Evolutionary conservation across 2,888 invertebrate species (phyloP).

Genomic region (Sepiola atlantica): DNA sequence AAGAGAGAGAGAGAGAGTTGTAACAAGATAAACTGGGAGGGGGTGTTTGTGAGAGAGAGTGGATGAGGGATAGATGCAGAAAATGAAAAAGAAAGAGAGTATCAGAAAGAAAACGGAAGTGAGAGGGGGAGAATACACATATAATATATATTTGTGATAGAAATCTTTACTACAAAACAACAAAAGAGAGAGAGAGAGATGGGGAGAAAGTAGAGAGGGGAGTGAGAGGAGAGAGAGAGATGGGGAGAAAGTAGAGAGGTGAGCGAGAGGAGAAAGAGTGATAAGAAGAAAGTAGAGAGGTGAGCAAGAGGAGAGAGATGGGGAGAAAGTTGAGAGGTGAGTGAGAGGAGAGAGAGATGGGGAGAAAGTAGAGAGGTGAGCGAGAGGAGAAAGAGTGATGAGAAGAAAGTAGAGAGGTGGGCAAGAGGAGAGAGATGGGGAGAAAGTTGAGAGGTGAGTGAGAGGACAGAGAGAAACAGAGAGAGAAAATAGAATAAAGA

Average conservation of each 20-base stretch:
- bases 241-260: not conserved
- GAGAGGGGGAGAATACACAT: not conserved
- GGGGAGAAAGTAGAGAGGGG: not conserved
- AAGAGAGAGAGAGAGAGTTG: not conserved
- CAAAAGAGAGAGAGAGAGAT: not conserved
- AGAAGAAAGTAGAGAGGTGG: too few relatives aligned
- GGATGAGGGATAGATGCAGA: too few relatives aligned
- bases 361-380: not conserved
- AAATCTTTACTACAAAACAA: too few relatives aligned
- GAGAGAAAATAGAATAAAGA: too few relatives aligned
- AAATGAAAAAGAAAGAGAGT: too few relatives aligned
- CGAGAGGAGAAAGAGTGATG: not conserved
- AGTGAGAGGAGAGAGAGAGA: not conserved
- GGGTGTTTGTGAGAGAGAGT: not conserved
- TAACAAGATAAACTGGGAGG: not conserved
- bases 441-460: too few relatives aligned
- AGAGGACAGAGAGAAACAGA: too few relatives aligned
- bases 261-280: too few relatives aligned
- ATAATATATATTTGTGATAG: too few relatives aligned
- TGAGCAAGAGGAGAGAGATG: not conserved
- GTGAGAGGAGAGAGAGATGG: too few relatives aligned
- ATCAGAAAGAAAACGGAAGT: too few relatives aligned
- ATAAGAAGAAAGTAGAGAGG: not conserved
- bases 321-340: not conserved
- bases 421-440: too few relatives aligned